A percentile compares a stretch with the other conserved stretches of the same genome.
These are phyloP conservation scores for Gonioctena quinquepunctata DNA, from an alignment of 1,140 invertebrate genomes.

Conservation along the genomic window DNA sequence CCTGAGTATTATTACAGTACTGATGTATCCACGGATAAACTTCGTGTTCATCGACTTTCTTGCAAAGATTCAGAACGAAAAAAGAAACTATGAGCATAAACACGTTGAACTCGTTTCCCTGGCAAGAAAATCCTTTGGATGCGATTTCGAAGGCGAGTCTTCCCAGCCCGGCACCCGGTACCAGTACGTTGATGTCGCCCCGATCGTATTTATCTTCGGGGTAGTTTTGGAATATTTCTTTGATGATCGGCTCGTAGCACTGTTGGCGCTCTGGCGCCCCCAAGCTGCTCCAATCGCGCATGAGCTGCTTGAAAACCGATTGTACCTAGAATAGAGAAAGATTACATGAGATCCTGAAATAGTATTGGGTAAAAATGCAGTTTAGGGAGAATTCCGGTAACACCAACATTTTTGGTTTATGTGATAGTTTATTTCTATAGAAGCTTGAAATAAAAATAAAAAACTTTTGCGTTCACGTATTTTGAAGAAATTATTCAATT, in stretches of 20 bases:
- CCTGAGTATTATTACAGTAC: conserved; percentile 84
- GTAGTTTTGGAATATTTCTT: conserved; percentile 78
- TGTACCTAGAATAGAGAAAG: conserved; percentile 88
- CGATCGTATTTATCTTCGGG: conserved; percentile 62
- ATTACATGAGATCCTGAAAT: too few relatives aligned
- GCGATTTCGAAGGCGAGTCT: conserved; percentile 93
- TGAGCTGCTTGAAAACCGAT: conserved; percentile 92
- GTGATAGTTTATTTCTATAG: too few relatives aligned
- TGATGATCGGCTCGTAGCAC: conserved; percentile 90
- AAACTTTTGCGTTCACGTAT: too few relatives aligned
- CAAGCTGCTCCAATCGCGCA: conserved; percentile 90
- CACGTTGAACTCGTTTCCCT: conserved; percentile 97
- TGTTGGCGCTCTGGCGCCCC: conserved; percentile 81
- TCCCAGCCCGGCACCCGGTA: conserved; percentile 94
- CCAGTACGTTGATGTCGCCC: conserved; percentile 75
- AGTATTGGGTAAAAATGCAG: too few relatives aligned
- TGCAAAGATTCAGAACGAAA: conserved; percentile 89
- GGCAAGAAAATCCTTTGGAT: conserved; percentile 82
- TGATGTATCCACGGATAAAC: conserved; percentile 95
- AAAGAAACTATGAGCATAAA: conserved; percentile 97
- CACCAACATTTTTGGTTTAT: too few relatives aligned
- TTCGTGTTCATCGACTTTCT: conserved; percentile 62
- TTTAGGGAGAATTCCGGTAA: too few relatives aligned
- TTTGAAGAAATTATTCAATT: too few relatives aligned
- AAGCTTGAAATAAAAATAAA: too few relatives aligned